Conservation (phyloP, 2,113 vertebrate species). For the Chelonoidis abingdonii region DNA sequence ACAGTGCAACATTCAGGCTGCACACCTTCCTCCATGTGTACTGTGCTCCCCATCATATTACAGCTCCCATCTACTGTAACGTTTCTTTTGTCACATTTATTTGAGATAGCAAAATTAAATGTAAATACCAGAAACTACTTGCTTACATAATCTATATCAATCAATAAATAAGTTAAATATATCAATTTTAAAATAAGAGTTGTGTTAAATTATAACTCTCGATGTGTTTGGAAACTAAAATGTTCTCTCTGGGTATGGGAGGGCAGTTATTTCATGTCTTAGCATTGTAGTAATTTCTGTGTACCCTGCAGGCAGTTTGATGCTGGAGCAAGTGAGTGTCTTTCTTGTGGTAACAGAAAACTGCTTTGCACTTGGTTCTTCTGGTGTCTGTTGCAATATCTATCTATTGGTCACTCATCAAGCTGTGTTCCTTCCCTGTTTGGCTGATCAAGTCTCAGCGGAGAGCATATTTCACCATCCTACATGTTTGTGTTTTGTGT, state of each 20-base stretch:
- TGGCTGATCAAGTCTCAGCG: background rate
- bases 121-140: background rate
- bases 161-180: too few species aligned
- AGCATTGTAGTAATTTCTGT: accelerated
- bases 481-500: background rate
- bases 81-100: background rate
- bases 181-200: background rate
- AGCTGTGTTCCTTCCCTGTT: background rate
- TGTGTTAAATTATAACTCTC: background rate
- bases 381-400: background rate
- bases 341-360: background rate
- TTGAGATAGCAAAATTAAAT: background rate
- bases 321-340: background rate
- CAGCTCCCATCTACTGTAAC: background rate
- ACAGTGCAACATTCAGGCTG: background rate
- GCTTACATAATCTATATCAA: background rate
- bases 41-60: background rate
- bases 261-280: background rate
- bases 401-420: background rate
- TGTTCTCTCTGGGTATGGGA: background rate
- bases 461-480: background rate
- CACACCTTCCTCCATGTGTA: background rate
- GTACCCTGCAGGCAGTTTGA: background rate
- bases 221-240: background rate
- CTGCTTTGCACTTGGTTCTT: background rate